Conservation (phyloP, 2,113 vertebrate species). For the Muscicapa adusta region DNA sequence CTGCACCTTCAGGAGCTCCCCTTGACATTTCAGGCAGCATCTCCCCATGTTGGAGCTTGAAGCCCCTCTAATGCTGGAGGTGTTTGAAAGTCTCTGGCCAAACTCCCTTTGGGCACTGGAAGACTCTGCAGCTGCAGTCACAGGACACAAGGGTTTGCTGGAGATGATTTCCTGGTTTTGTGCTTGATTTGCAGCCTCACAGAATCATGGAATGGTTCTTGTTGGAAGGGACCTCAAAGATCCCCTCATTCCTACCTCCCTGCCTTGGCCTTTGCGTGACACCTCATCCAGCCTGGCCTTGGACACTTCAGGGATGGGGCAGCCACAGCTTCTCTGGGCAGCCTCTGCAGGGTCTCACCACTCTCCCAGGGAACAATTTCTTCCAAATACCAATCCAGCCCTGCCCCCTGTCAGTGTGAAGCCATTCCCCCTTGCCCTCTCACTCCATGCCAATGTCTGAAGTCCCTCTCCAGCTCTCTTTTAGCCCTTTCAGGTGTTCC, state of each 20-base stretch:
- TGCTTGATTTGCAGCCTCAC: neutral
- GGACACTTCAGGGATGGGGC: neutral
- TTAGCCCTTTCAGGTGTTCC: neutral
- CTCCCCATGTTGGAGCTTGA: neutral
- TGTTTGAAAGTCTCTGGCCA: neutral
- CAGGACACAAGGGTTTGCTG: neutral
- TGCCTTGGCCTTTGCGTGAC: neutral
- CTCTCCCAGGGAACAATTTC: neutral
- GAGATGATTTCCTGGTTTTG: neutral
- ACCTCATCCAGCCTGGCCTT: neutral
- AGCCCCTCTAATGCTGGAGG: neutral
- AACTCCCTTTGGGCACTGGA: rapidly evolving
- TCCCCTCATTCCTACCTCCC: neutral
- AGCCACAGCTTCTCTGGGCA: neutral
- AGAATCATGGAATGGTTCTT: neutral
- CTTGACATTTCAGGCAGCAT: neutral
- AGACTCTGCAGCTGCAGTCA: neutral
- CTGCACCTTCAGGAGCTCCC: neutral
- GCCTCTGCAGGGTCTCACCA: neutral
- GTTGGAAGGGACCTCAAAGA: neutral
- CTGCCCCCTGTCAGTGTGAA: neutral
- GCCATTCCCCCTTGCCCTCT: neutral
- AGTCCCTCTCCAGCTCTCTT: neutral
- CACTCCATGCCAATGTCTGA: neutral
- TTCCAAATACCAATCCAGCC: neutral